Percentiles rank a stretch among this genome's conserved stretches.
Conservation (phyloP, 2,113 vertebrate species). For the Brienomyrus longianalis region DNA sequence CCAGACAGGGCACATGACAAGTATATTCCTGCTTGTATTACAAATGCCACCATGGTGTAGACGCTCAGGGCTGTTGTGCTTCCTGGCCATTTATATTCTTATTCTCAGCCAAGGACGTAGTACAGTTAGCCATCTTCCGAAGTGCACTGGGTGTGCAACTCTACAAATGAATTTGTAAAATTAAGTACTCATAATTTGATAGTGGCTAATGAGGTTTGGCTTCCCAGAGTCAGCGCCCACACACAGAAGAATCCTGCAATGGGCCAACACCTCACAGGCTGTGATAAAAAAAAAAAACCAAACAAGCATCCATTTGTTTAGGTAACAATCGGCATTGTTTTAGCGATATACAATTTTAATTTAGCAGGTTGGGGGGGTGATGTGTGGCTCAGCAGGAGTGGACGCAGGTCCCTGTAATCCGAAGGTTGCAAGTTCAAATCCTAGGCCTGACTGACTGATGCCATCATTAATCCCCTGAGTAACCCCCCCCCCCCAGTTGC, state of each 20-base stretch:
- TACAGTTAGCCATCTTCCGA: constrained; percentile 12
- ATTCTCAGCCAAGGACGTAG: neutral
- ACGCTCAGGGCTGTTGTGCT: neutral
- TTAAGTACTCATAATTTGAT: constrained; percentile 12
- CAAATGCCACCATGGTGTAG: neutral
- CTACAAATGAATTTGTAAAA: constrained; percentile 23
- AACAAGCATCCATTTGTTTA: neutral
- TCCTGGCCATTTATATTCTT: constrained; percentile 1
- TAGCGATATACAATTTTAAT: neutral
- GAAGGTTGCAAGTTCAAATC: neutral
- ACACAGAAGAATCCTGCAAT: neutral
- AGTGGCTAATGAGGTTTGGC: constrained; percentile 18
- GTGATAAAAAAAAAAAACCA: neutral
- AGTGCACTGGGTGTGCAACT: neutral
- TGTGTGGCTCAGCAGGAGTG: neutral
- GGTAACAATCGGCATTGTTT: neutral
- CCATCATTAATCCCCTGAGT: neutral
- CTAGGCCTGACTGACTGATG: neutral
- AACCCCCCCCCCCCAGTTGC: neutral
- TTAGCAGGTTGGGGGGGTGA: neutral
- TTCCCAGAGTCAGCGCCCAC: neutral
- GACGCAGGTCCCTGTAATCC: neutral
- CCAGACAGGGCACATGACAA: neutral
- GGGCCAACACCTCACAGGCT: neutral
- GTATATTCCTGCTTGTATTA: constrained; percentile 11